Conservation (phyloP, 1,140 invertebrate genomes). For the Lutraria rhynchaena region DNA sequence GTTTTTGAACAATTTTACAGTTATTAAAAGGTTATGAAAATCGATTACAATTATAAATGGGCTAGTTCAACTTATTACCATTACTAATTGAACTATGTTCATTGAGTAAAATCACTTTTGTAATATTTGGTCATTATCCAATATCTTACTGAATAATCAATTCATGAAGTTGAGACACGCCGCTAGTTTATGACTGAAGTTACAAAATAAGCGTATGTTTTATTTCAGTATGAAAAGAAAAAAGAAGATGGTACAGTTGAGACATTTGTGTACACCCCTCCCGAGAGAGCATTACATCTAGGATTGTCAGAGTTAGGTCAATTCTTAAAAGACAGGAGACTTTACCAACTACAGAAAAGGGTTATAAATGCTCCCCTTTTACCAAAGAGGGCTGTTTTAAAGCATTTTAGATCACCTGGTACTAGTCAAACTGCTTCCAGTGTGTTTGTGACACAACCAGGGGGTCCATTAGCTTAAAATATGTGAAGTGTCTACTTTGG, state of each 20-base stretch:
- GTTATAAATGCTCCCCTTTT: slow-evolving; percentile 11
- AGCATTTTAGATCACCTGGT: slow-evolving; percentile 7
- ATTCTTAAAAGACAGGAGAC: not conserved
- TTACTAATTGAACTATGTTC: not conserved
- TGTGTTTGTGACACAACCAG: slow-evolving; percentile 41
- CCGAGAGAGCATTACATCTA: slow-evolving; percentile 33
- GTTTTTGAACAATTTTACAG: no score
- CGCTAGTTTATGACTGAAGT: not conserved
- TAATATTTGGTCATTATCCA: not conserved
- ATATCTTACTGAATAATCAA: not conserved
- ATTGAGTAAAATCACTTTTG: not conserved
- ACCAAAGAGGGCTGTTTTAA: slow-evolving; percentile 18
- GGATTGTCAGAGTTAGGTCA: slow-evolving; percentile 13
- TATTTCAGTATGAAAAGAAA: slow-evolving; percentile 37
- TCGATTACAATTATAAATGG: not conserved
- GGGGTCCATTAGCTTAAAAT: no score
- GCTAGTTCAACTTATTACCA: not conserved
- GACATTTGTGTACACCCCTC: slow-evolving; percentile 5
- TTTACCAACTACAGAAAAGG: slow-evolving; percentile 4
- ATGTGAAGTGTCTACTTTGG: no score
- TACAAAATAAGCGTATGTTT: not conserved
- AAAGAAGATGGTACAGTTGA: not conserved
- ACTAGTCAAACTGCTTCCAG: not conserved
- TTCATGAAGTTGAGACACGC: not conserved
- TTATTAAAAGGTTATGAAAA: no score